Conservation (phyloP, 2,888 invertebrate genomes). For the Cordilura impudica region DNA sequence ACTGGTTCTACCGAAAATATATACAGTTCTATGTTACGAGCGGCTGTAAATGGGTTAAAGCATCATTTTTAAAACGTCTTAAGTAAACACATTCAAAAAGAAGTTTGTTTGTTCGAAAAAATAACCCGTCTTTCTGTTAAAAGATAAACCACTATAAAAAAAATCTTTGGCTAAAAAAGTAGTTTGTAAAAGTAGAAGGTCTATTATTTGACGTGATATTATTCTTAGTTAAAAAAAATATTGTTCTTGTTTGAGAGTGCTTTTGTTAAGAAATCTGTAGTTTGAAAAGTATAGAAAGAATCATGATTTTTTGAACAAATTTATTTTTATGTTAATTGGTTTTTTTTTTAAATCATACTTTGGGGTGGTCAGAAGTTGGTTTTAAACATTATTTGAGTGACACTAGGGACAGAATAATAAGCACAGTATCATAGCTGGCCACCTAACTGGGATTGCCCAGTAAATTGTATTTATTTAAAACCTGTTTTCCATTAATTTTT, state of each 20-base stretch:
- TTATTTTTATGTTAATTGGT: slow-evolving; percentile 31
- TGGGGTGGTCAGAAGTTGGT: not conserved
- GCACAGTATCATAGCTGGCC: not conserved
- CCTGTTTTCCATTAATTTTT: not conserved
- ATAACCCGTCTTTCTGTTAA: slow-evolving; percentile 40
- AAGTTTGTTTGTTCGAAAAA: slow-evolving; percentile 3
- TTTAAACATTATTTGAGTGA: no score
- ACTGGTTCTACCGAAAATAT: no score
- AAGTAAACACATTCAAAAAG: slow-evolving; percentile 35
- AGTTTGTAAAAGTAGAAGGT: slow-evolving; percentile 20
- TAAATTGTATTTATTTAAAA: not conserved
- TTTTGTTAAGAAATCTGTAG: slow-evolving; percentile 13
- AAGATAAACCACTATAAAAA: slow-evolving; percentile 51
- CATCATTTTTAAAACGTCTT: slow-evolving; percentile 27
- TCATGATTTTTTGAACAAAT: slow-evolving; percentile 6
- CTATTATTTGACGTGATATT: slow-evolving; percentile 50
- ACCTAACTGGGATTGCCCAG: slow-evolving; percentile 11
- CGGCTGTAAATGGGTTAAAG: no score
- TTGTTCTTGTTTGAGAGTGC: slow-evolving; percentile 10
- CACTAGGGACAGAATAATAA: not conserved
- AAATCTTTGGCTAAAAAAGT: slow-evolving; percentile 45
- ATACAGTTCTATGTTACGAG: no score
- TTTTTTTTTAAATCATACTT: slow-evolving; percentile 3
- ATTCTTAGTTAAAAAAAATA: slow-evolving; percentile 17
- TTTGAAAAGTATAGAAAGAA: slow-evolving; percentile 20